Percentiles rank a stretch among this genome's conserved stretches.
Evolutionary conservation across 2,888 invertebrate species (phyloP).

Genomic region (Acheta domesticus): DNA sequence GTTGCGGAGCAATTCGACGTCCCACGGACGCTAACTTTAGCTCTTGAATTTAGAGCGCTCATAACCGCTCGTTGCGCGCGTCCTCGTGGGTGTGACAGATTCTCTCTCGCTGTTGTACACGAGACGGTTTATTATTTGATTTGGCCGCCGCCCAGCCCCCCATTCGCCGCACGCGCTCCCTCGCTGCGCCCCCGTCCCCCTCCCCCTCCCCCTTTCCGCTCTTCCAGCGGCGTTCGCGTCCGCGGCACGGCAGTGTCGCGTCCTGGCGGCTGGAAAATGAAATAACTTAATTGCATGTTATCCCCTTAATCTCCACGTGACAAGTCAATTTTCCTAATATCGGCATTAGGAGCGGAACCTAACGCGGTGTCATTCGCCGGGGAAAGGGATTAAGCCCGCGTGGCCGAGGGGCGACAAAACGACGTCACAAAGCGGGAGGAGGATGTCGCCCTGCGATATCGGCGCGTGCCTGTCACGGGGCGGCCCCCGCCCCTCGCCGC

Average conservation of each 20-base stretch:
- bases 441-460: neutral
- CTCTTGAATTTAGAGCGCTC: neutral
- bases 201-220: neutral
- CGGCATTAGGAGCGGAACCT: neutral
- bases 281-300: constrained; percentile 9
- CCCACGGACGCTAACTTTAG: neutral
- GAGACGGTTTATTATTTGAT: constrained; percentile 1
- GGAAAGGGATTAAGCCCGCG: neutral
- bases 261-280: neutral
- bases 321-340: constrained; percentile 18
- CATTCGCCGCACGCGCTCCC: neutral
- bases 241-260: neutral
- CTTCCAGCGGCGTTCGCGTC: neutral
- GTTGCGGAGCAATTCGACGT: neutral
- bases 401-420: neutral
- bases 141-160: constrained; percentile 5
- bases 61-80: neutral
- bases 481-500: neutral
- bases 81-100: neutral
- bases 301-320: constrained; percentile 18
- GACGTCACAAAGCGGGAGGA: neutral
- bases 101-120: neutral
- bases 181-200: neutral
- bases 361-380: neutral
- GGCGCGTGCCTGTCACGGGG: constrained; percentile 18